These are phyloP conservation scores for Popillia japonica DNA, from an alignment of 1,140 invertebrate genomes.

Conservation along the genomic window DNA sequence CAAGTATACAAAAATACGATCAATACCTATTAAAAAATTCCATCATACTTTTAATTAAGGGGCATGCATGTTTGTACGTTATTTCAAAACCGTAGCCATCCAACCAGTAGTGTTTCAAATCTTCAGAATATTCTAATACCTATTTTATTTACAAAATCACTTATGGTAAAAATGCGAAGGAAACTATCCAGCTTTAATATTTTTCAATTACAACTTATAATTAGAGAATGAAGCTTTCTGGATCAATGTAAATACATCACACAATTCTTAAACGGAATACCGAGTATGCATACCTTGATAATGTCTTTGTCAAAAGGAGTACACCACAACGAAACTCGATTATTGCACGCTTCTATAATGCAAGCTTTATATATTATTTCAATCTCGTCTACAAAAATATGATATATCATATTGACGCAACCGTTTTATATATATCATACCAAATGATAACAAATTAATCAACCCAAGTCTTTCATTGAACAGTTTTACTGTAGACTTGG, in stretches of 20 bases:
- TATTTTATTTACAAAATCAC: conserved; percentile 53
- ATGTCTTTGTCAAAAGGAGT: conserved; percentile 64
- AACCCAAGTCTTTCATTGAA: conserved; percentile 69
- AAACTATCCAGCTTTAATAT: no score
- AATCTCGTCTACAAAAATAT: conserved; percentile 67
- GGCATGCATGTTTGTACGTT: conserved; percentile 79
- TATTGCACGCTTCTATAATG: conserved; percentile 79
- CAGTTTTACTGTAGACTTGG: conserved; percentile 67
- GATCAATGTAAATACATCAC: no score
- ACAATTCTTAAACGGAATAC: no score
- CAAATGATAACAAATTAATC: conserved; percentile 13
- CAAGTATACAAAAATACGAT: background rate
- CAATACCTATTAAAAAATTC: conserved; percentile 70
- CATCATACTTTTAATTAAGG: conserved; percentile 77
- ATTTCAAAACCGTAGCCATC: conserved; percentile 85
- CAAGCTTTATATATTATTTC: conserved; percentile 75
- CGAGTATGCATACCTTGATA: conserved; percentile 32
- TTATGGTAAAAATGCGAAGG: no score
- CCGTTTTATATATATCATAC: background rate
- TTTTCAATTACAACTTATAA: no score
- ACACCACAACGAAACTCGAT: conserved; percentile 75
- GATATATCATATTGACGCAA: no score
- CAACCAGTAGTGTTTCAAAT: conserved; percentile 84
- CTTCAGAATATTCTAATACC: conserved; percentile 77
- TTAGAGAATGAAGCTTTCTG: no score